Percentiles rank a stretch among this genome's conserved stretches.
Conservation (phyloP, 1,140 invertebrate species). For the Melanaphis sacchari region DNA sequence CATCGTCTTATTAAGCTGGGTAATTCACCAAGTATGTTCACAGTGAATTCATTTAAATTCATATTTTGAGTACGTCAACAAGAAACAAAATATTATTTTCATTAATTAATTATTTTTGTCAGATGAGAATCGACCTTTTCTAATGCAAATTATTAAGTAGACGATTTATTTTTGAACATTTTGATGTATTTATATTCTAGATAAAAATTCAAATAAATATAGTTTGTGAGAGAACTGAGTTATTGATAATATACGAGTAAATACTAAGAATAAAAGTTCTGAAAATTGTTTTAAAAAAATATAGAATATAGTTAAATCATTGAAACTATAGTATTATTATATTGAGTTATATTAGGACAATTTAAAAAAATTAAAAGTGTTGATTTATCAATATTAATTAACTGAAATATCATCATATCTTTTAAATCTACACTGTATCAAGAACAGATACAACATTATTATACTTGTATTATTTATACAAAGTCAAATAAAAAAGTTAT, state of each 20-base stretch:
- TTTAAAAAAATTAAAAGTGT: not conserved
- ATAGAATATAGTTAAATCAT: too few species aligned
- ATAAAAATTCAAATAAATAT: not conserved
- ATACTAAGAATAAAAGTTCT: too few species aligned
- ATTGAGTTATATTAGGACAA: too few species aligned
- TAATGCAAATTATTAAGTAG: not conserved
- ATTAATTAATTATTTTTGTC: not conserved
- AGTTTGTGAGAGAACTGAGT: not conserved
- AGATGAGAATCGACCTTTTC: not conserved
- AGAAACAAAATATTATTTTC: not conserved
- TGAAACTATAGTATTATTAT: too few species aligned
- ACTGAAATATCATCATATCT: not conserved
- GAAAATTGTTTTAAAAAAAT: not conserved
- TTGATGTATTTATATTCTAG: too few species aligned
- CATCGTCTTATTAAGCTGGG: not conserved
- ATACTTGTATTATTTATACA: too few species aligned
- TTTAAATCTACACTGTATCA: not conserved
- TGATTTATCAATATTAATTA: not conserved
- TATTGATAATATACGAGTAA: not conserved
- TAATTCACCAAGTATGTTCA: not conserved
- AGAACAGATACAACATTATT: too few species aligned
- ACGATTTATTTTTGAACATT: not conserved
- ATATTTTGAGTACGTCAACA: not conserved
- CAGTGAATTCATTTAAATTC: not conserved
- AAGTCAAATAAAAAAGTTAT: not conserved